These are phyloP conservation scores for Coenonympha glycerion DNA, from an alignment of 2,888 invertebrate species.

Conservation along the genomic window DNA sequence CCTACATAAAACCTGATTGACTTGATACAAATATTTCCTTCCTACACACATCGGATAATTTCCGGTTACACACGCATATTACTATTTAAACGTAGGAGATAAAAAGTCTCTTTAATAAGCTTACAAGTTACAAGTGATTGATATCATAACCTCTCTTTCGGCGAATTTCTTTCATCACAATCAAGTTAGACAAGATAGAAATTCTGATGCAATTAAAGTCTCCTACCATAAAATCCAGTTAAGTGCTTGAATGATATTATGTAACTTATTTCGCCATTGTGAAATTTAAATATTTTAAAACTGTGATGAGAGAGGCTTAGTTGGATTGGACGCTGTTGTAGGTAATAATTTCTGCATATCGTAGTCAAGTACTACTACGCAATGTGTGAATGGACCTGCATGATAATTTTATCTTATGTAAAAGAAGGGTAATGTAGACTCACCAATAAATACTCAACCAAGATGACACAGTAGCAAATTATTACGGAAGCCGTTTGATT, in stretches of 20 bases:
- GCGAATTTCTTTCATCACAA: constrained; percentile 18
- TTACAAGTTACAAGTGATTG: constrained; percentile 15
- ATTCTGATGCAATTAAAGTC: constrained; percentile 9
- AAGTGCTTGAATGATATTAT: not conserved
- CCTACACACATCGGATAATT: constrained; percentile 33
- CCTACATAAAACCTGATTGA: not conserved
- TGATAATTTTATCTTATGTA: no score
- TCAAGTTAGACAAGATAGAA: constrained; percentile 16
- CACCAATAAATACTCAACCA: no score
- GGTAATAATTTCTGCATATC: no score
- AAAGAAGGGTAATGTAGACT: no score
- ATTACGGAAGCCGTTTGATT: no score
- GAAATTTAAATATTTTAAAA: no score
- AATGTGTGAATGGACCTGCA: no score
- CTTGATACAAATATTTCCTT: constrained; percentile 32
- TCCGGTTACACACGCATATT: constrained; percentile 21
- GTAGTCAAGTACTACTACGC: no score
- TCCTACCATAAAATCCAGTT: constrained; percentile 13
- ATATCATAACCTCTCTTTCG: constrained; percentile 10
- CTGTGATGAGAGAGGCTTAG: no score
- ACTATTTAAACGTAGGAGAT: constrained; percentile 18
- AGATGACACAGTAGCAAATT: no score
- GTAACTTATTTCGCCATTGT: not conserved
- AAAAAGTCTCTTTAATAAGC: constrained; percentile 19
- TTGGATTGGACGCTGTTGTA: no score